Evolutionary conservation across 2,888 invertebrate genomes (phyloP).

Genomic region (Nephrotoma flavescens): DNA sequence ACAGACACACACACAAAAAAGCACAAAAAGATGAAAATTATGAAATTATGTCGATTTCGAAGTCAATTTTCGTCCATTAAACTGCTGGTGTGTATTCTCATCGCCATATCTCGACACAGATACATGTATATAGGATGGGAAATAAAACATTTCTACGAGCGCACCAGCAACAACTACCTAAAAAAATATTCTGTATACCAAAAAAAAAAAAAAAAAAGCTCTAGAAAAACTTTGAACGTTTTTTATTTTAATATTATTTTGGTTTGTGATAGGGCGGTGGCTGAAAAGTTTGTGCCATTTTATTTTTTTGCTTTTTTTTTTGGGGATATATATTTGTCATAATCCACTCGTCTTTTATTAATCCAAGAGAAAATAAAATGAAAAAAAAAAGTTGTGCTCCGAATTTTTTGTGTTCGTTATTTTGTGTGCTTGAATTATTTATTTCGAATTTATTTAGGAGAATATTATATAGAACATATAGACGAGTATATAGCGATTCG

Average conservation of each 20-base stretch:
- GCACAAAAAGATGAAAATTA: not conserved
- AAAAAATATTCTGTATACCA: not conserved
- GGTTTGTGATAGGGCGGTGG: not conserved
- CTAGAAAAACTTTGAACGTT: not conserved
- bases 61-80: not conserved
- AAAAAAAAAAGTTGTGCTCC: not conserved
- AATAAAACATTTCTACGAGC: not conserved
- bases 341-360: not conserved
- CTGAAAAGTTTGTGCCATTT: not conserved
- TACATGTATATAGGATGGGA: not conserved
- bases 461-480: not conserved
- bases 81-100: not conserved
- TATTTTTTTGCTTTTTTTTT: not conserved
- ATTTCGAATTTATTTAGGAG: not conserved
- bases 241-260: not conserved
- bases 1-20: not conserved
- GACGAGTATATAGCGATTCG: not conserved
- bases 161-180: not conserved
- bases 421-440: not conserved
- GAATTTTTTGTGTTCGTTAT: not conserved
- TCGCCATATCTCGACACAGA: not conserved
- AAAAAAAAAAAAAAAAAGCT: not conserved
- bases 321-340: not conserved
- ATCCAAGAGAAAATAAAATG: not conserved
- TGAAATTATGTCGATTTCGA: not conserved